Evolutionary conservation across 2,888 invertebrate species (phyloP).

Genomic region (Drosophila cognata): DNA sequence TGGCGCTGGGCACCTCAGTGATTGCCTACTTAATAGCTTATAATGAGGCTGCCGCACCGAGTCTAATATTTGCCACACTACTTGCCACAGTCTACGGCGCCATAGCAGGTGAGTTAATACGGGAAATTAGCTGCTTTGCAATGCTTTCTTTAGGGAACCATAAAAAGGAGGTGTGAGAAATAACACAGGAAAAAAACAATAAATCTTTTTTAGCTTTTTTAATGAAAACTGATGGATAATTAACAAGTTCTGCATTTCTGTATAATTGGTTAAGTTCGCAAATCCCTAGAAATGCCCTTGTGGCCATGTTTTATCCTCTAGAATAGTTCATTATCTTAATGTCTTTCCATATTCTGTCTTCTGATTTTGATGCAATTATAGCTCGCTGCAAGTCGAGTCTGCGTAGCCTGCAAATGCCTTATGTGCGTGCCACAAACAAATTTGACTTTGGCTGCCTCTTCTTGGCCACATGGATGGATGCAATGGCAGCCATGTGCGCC

Average conservation of each 20-base stretch:
- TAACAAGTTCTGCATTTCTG: background rate
- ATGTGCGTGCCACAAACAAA: conserved; percentile 85
- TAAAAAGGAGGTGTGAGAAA: background rate
- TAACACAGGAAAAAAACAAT: background rate
- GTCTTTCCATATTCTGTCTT: background rate
- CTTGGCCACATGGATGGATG: conserved; percentile 86
- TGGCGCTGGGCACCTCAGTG: conserved; percentile 84
- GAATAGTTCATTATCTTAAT: background rate
- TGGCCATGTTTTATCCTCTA: background rate
- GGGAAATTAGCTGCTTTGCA: background rate
- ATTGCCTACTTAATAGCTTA: conserved; percentile 83
- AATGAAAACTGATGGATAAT: no score
- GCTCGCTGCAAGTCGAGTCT: conserved; percentile 84
- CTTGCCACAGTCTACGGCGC: conserved; percentile 83
- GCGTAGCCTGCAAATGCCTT: conserved; percentile 84
- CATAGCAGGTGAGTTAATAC: conserved; percentile 80
- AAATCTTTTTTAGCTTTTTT: background rate
- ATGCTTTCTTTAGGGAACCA: background rate
- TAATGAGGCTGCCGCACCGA: conserved; percentile 84
- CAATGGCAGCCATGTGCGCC: conserved; percentile 86
- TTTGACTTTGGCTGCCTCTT: conserved; percentile 85
- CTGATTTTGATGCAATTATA: conserved; percentile 32
- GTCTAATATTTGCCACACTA: conserved; percentile 81
- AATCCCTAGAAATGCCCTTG: background rate
- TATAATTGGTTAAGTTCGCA: background rate